phyloP scores from a whole-genome alignment of 92 coral and sea anemone species.

The Pocillopora grandis region DNA sequence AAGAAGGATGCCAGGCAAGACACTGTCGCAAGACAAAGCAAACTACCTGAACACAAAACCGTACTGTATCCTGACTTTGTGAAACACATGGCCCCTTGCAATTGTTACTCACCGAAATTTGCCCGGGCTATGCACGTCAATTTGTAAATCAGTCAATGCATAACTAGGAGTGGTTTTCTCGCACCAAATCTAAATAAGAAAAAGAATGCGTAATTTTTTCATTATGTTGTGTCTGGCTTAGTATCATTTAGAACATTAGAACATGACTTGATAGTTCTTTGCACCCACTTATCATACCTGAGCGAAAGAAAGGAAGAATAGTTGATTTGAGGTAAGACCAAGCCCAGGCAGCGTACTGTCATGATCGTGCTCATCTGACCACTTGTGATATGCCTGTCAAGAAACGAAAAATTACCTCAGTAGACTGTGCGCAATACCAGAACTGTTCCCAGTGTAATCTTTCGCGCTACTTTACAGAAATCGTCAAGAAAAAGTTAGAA shows the following conservation, averaged over 20 bases:
- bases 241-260: too few species aligned
- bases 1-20: neutral
- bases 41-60: too few species aligned
- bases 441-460: too few species aligned
- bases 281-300: conserved; percentile 50
- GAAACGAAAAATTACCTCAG: neutral
- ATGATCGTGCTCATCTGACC: conserved; percentile 34
- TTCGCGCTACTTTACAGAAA: too few species aligned
- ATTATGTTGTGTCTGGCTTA: too few species aligned
- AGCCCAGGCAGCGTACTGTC: conserved; percentile 51
- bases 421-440: neutral
- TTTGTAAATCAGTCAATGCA: conserved; percentile 35
- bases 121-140: conserved; percentile 53
- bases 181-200: conserved; percentile 57
- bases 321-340: conserved; percentile 40
- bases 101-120: conserved; percentile 44
- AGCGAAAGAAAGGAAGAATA: conserved; percentile 68
- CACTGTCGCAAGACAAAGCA: too few species aligned
- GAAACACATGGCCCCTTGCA: neutral
- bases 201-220: too few species aligned
- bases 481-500: too few species aligned
- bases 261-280: neutral
- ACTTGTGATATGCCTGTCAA: conserved; percentile 53
- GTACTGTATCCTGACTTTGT: too few species aligned
- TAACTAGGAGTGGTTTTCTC: conserved; percentile 40